These are phyloP conservation scores for Stictonetta naevosa DNA, from an alignment of 2,113 vertebrate genomes.

Conservation along the genomic window DNA sequence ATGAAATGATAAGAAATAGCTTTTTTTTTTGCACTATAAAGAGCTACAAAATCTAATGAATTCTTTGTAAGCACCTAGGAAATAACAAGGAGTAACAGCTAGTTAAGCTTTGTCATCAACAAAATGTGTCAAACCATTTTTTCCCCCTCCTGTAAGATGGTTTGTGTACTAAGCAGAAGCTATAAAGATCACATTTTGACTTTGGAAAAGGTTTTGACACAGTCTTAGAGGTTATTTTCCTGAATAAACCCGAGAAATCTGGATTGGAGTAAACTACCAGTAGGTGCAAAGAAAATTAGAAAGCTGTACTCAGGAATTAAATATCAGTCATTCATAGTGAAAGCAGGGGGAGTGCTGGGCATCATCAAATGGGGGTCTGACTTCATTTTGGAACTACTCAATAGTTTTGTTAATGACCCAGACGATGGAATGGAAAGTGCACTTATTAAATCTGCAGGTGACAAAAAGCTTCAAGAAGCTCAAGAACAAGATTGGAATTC, in stretches of 20 bases:
- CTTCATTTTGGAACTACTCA: slow-evolving; percentile 22
- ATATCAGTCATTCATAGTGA: background rate
- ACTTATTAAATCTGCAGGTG: slow-evolving; percentile 61
- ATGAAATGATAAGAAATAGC: background rate
- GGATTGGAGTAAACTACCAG: background rate
- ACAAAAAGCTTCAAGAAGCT: slow-evolving; percentile 47
- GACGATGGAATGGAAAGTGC: slow-evolving; percentile 34
- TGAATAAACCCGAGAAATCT: background rate
- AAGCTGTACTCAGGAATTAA: background rate
- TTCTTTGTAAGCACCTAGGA: background rate
- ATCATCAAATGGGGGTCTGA: background rate
- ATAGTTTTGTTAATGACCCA: slow-evolving; percentile 36
- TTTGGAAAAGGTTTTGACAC: background rate
- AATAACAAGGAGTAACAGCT: background rate
- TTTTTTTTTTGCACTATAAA: background rate
- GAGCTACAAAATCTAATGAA: background rate
- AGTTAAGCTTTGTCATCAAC: background rate
- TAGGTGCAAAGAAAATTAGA: background rate
- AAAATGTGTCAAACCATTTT: fast-evolving
- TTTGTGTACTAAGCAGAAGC: background rate
- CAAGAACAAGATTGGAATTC: slow-evolving; percentile 38
- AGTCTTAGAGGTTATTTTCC: background rate
- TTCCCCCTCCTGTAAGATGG: background rate
- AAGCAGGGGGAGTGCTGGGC: background rate
- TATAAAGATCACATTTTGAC: background rate